Conservation (phyloP, 1,140 invertebrate species). For the Hydropsyche tenuis region DNA sequence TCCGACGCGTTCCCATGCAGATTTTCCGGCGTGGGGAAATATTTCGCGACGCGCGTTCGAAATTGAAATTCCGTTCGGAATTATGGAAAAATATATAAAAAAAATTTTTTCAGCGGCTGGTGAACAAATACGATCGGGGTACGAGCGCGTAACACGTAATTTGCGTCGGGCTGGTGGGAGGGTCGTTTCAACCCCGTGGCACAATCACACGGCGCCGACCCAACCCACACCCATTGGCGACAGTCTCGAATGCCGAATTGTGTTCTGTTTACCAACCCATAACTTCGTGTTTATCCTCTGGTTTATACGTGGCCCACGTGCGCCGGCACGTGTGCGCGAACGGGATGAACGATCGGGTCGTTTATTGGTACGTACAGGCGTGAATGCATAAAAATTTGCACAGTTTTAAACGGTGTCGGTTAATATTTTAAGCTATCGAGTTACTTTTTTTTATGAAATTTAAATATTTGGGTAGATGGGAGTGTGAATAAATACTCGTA, state of each 20-base stretch:
- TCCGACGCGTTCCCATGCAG: neutral
- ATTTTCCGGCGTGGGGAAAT: conserved; percentile 1
- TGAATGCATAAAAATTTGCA: no score
- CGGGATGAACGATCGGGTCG: no score
- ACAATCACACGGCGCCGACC: neutral
- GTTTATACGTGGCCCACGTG: conserved; percentile 27
- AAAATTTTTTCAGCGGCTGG: neutral
- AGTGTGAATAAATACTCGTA: neutral
- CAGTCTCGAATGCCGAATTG: conserved; percentile 23
- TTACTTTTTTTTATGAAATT: neutral
- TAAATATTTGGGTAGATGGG: neutral
- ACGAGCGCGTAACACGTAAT: conserved; percentile 32
- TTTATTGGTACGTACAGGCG: no score
- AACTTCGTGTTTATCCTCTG: conserved; percentile 37
- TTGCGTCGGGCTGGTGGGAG: conserved; percentile 20
- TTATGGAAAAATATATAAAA: conserved; percentile 4
- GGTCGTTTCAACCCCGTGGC: conserved; percentile 14
- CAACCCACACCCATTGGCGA: neutral
- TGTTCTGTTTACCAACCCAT: conserved; percentile 41
- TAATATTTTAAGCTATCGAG: neutral
- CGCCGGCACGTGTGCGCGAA: neutral
- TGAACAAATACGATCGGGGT: conserved; percentile 17
- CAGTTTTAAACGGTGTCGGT: no score
- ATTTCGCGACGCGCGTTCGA: neutral
- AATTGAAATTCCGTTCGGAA: conserved; percentile 20